Base-by-base conservation (phyloP, 2,113 vertebrate species). In the Proterorhinus semilunaris region DNA sequence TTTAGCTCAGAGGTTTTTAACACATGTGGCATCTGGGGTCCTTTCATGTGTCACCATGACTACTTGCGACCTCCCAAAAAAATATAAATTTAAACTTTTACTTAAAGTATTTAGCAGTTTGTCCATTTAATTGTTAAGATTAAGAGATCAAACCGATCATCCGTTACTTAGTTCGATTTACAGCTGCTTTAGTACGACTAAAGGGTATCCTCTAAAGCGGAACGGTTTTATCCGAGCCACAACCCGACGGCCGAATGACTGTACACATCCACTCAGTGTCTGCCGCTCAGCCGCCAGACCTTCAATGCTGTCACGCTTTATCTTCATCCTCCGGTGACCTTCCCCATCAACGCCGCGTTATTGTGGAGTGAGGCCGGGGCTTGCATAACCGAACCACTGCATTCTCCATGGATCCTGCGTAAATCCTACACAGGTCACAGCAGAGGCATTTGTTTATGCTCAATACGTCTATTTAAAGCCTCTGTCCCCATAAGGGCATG, bases 341-440 rank as follows among this genome's bases (percentile, higher is more conserved):
- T 53, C 54, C 51, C 63, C 62, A 76, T 76, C 61, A 70, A 13
- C 50, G 21, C 21, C 54, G 55, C 62, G 17, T 74, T 79, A 36
- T 67, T 75, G 61, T 74, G n/a, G 81, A 75, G 85, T 86, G 51
- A 75, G 50, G 12, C 66, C 83, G 27, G 27, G 21, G 73, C 75
- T 92, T 90, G 13, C 47, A 65, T 88, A 88, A 89, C 64, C 5
- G 27, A 36, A 7, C 59, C 75, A 47, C 75, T 69, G 65, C 45
- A 8, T 70, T 62, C 66, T 55, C 9, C 0, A 81, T 66, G 66
- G 67, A 74, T 68, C 57, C 53, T 0, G 42, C 0, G 55, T 45
- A 85, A 82, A 85, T 80, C 79, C 72, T 71, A 64, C 67, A 80
- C 46, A 12, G 73, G 72, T 78, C 57, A 13, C 52, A 13, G 51